Conservation (phyloP, 2,888 invertebrate genomes). For the Quadroppia sp. region DNA sequence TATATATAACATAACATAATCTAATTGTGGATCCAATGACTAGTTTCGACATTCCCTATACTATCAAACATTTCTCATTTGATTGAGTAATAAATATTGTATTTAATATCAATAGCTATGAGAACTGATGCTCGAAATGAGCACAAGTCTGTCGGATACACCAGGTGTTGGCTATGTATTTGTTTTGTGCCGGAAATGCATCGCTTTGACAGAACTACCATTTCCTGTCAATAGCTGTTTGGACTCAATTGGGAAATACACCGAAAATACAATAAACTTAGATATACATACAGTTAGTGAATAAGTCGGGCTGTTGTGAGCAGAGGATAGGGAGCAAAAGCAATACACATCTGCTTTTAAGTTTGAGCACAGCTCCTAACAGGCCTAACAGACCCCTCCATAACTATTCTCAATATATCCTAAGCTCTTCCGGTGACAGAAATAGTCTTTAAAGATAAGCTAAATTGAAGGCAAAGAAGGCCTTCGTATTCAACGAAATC, state of each 20-base stretch:
- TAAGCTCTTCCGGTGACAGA: constrained; percentile 29
- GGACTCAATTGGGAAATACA: constrained; percentile 12
- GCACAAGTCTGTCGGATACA: background rate
- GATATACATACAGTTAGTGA: constrained; percentile 19
- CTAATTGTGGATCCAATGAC: too few species aligned
- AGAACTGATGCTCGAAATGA: background rate
- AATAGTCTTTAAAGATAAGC: constrained; percentile 23
- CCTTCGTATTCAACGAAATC: background rate
- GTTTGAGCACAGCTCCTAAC: constrained; percentile 2
- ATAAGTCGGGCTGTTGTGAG: background rate
- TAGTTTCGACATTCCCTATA: too few species aligned
- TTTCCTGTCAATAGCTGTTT: constrained; percentile 14
- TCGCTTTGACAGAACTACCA: constrained; percentile 16
- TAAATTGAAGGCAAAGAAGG: background rate
- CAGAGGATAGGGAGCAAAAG: background rate
- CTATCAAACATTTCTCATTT: too few species aligned
- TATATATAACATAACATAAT: too few species aligned
- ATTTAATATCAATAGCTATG: background rate
- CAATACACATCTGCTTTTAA: constrained; percentile 8
- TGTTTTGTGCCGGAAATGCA: constrained; percentile 22
- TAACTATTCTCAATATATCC: constrained; percentile 29
- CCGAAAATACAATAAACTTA: constrained; percentile 26
- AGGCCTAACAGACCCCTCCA: constrained; percentile 21
- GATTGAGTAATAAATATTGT: too few species aligned
- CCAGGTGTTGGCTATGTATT: constrained; percentile 5